Conservation (phyloP, 2,888 invertebrate species). For the Tipula vernalis region DNA sequence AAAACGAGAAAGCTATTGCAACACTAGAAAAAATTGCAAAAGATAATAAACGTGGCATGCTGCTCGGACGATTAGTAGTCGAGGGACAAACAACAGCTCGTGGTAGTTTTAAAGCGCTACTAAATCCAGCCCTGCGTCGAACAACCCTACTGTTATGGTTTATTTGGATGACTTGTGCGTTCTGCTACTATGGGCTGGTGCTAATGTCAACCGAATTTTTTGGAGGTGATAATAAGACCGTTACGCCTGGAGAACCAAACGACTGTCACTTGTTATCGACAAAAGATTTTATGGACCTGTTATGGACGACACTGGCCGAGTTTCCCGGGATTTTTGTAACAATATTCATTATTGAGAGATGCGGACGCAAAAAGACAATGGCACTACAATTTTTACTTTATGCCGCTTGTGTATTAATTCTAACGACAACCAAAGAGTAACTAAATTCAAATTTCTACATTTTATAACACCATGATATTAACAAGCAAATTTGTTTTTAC, state of each 20-base stretch:
- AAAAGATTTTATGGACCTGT: conserved; percentile 80
- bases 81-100: conserved; percentile 49
- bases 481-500: neutral
- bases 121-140: conserved; percentile 65
- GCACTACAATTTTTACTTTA: conserved; percentile 83
- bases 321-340: conserved; percentile 88
- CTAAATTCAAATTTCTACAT: conserved; percentile 23
- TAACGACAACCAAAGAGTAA: conserved; percentile 60
- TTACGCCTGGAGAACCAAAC: conserved; percentile 22
- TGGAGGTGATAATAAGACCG: conserved; percentile 19
- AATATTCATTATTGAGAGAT: conserved; percentile 76
- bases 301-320: conserved; percentile 90
- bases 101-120: conserved; percentile 56
- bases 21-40: conserved; percentile 75
- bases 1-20: conserved; percentile 70
- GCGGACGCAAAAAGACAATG: conserved; percentile 87
- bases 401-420: conserved; percentile 59
- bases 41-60: conserved; percentile 82
- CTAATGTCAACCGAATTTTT: conserved; percentile 90
- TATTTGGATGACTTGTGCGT: conserved; percentile 90
- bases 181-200: conserved; percentile 91
- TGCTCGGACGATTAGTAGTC: conserved; percentile 70
- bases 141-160: conserved; percentile 86
- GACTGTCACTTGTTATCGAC: conserved; percentile 62
- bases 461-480: neutral